Percentiles rank a stretch among this genome's conserved stretches.
These are phyloP conservation scores for Chamaea fasciata DNA, from an alignment of 2,113 vertebrate genomes.

Conservation along the genomic window DNA sequence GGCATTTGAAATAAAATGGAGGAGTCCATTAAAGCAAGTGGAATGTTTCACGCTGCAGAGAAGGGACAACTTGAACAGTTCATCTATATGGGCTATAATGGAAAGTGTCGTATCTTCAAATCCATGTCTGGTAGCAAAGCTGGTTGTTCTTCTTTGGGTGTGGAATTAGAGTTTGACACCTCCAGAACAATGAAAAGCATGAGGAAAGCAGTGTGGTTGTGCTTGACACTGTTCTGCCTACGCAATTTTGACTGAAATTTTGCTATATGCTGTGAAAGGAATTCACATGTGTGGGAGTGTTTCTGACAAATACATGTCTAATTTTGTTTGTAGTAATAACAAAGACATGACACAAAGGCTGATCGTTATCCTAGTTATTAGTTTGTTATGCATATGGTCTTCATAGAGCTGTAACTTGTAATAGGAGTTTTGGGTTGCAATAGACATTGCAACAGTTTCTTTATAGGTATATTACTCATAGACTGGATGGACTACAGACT, in stretches of 20 bases:
- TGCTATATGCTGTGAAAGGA: background rate
- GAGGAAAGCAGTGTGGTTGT: background rate
- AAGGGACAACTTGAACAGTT: background rate
- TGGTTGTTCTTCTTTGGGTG: background rate
- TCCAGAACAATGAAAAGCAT: background rate
- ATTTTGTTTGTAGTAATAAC: slow-evolving; percentile 27
- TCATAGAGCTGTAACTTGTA: background rate
- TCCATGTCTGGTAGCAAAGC: background rate
- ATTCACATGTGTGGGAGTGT: background rate
- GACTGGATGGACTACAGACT: background rate
- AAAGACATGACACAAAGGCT: slow-evolving; percentile 1
- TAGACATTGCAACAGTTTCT: background rate
- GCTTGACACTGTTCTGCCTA: background rate
- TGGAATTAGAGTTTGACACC: background rate
- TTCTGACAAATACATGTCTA: slow-evolving; percentile 14
- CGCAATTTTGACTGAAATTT: background rate
- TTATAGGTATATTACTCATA: background rate
- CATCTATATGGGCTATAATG: background rate
- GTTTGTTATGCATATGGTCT: background rate
- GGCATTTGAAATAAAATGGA: background rate
- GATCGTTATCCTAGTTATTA: slow-evolving; percentile 17
- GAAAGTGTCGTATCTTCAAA: background rate
- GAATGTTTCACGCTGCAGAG: background rate
- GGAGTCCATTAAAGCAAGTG: background rate
- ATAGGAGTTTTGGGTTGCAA: background rate